Percentiles rank a stretch among this genome's conserved stretches.
These are phyloP conservation scores for Rhynchotus rufescens DNA, from an alignment of 2,797 vertebrate species.

Conservation along the genomic window DNA sequence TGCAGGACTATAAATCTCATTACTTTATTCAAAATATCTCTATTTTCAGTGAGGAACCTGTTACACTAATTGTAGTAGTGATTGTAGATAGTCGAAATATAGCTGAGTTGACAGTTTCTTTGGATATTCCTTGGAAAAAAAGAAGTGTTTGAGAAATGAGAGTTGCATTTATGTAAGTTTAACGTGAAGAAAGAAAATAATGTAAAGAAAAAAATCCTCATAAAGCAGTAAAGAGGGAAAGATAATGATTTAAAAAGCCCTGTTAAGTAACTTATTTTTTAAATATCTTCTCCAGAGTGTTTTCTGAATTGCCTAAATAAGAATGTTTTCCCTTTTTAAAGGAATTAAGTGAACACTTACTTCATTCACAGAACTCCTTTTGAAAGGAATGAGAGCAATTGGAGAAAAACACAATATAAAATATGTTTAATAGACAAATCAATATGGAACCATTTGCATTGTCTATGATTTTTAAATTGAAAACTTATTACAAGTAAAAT, in stretches of 20 bases:
- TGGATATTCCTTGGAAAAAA: neutral
- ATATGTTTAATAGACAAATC: neutral
- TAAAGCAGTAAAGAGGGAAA: neutral
- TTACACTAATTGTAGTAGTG: neutral
- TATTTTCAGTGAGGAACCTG: neutral
- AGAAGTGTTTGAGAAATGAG: neutral
- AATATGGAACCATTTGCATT: neutral
- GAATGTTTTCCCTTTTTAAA: neutral
- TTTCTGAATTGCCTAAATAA: neutral
- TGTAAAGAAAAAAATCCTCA: neutral
- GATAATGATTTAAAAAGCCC: neutral
- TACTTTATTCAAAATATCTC: neutral
- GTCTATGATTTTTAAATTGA: neutral
- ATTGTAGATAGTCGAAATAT: neutral
- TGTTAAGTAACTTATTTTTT: neutral
- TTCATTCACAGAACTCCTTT: neutral
- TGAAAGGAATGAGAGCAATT: neutral
- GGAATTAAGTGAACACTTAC: rapidly evolving
- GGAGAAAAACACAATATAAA: neutral
- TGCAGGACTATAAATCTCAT: neutral
- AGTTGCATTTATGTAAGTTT: neutral
- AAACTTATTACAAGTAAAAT: neutral
- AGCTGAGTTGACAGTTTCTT: neutral
- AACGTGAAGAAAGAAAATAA: neutral
- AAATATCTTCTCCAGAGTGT: neutral